Evolutionary conservation across 2,888 invertebrate genomes (phyloP).

Genomic region (Disparrhopalites patrizii): DNA sequence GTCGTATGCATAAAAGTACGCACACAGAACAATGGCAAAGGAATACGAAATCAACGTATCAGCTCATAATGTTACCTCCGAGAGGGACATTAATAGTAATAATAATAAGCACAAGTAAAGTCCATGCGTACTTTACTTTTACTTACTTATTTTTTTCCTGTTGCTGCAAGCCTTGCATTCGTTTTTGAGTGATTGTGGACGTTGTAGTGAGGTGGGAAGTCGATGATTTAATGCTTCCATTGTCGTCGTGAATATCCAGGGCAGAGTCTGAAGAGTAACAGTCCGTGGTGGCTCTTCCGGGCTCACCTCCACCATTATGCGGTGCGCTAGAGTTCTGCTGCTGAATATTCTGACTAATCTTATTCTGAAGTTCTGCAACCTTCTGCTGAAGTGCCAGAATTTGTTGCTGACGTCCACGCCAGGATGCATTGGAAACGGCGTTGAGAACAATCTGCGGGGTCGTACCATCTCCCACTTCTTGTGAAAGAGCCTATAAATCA

Average conservation of each 20-base stretch:
- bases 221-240: neutral
- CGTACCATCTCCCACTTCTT: conserved; percentile 70
- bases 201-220: conserved; percentile 2
- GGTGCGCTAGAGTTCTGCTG: neutral
- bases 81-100: too few species aligned
- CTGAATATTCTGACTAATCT: conserved; percentile 49
- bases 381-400: conserved; percentile 66
- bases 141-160: conserved; percentile 28
- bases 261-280: neutral
- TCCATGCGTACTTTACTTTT: neutral
- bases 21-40: neutral
- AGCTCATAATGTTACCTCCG: too few species aligned
- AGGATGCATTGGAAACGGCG: conserved; percentile 60
- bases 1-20: neutral
- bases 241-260: neutral
- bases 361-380: conserved; percentile 63
- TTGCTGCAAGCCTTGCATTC: conserved; percentile 21
- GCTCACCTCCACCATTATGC: conserved; percentile 21
- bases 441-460: conserved; percentile 57
- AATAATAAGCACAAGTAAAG: too few species aligned
- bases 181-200: conserved; percentile 2
- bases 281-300: neutral
- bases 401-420: conserved; percentile 75
- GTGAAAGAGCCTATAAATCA: conserved; percentile 60
- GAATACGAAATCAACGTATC: too few species aligned